Evolutionary conservation across 2,113 vertebrate species (phyloP), one percentile per base, ranked within the genome.

Genomic region (Delphinapterus leucas): DNA sequence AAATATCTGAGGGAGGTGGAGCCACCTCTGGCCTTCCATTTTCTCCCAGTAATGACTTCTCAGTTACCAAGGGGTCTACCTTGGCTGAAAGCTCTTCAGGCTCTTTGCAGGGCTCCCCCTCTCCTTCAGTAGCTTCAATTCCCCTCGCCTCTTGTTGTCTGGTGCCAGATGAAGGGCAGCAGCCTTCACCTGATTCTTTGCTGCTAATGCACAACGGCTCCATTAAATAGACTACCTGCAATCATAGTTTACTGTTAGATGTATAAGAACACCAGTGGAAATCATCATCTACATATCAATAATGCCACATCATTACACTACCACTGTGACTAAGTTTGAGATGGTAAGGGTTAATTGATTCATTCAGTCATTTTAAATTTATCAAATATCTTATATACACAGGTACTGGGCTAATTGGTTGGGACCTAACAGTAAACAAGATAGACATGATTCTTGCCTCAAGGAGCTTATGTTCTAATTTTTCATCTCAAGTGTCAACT

Each of bases 211-310:
- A 31, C 88, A 98, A 97, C 44, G 97, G 98, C 92, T 98, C 98
- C 98, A 99, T 97, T 98, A 99, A 98, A 95, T 99, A 98, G 96
- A 98, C 98, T 96, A 99, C 98, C 99, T 99, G 97, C 63, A 98
- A 98, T 92, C 63, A 90, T 25, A 98, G 90, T 90, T 90, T 88
- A 90, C 71, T 95, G 63, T 93, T 88, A 97, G 87, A 92, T 90
- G 33, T 61, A 88, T 0, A 90, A 28, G 49, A 96, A 87, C 61
- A 95, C 38, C 91, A 95, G 23, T 36, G 63, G 61, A 80, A 94
- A 97, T 26, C 12, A 95, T 73, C 36, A 92, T 82, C 71, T 80
- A 49, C 2, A 20, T 33, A 82, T 82, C 38, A 90, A 18, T 61
- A 88, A 88, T 58, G 33, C 47, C 73, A 89, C 6, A 88, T 79